Conservation (phyloP, 2,797 vertebrate species). For the Lepus oiostolus region DNA sequence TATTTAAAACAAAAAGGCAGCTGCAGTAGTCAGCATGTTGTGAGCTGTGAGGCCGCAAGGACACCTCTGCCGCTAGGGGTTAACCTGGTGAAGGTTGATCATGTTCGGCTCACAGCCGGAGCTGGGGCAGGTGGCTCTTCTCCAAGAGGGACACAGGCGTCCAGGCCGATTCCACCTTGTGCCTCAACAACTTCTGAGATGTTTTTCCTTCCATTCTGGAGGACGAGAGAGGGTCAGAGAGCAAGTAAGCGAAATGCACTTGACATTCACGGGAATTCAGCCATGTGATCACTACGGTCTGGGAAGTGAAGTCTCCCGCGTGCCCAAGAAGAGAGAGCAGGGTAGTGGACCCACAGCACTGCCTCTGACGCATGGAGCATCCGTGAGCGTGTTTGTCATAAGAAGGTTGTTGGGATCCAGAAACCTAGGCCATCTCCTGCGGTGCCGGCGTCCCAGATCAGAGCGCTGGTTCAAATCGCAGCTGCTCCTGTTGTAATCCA, state of each 20-base stretch:
- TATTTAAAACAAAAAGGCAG: not conserved
- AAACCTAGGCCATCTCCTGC: no score
- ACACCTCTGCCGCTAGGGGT: not conserved
- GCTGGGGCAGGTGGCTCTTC: not conserved
- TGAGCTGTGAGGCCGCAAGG: not conserved
- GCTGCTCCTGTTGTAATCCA: no score
- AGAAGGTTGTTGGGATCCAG: not conserved
- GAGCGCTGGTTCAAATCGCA: no score
- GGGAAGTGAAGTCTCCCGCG: not conserved
- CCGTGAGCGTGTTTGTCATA: not conserved
- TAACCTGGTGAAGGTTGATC: not conserved
- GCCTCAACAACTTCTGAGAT: not conserved
- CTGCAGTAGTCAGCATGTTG: conserved; percentile 17
- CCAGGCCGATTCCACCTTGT: not conserved
- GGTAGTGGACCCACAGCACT: rapidly evolving
- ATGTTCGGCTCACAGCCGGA: not conserved
- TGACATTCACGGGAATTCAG: not conserved
- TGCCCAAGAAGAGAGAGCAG: not conserved
- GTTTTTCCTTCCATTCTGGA: conserved; percentile 1
- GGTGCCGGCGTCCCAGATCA: no score
- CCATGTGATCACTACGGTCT: not conserved
- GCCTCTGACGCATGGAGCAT: not conserved
- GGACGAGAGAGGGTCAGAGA: not conserved
- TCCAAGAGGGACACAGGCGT: not conserved
- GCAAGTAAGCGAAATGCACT: not conserved